phyloP scores from a whole-genome alignment of 2,888 invertebrate species.

The Eulithis testata region DNA sequence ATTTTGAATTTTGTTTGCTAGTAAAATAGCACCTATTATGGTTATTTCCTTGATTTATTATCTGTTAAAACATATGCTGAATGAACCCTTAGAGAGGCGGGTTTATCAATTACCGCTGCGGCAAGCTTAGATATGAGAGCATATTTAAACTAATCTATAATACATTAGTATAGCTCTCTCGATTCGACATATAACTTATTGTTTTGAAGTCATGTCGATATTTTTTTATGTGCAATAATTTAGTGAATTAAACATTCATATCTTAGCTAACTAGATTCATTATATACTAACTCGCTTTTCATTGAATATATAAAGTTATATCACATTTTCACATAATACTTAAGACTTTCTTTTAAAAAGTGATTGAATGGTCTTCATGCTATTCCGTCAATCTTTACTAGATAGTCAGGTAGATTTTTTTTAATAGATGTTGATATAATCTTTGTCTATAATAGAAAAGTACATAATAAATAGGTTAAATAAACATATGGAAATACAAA shows the following conservation, averaged over 20 bases:
- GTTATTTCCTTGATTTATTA: constrained; percentile 33
- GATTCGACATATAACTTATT: constrained; percentile 34
- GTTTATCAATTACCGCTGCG: constrained; percentile 8
- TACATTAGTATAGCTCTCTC: constrained; percentile 37
- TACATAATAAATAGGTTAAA: constrained; percentile 80
- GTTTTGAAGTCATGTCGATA: constrained; percentile 62
- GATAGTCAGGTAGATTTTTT: constrained; percentile 52
- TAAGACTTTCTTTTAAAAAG: constrained; percentile 47
- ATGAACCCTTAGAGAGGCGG: constrained; percentile 2
- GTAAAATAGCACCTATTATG: constrained; percentile 33
- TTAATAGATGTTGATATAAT: constrained; percentile 80
- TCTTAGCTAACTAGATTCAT: constrained; percentile 81
- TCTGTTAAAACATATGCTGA: constrained; percentile 20
- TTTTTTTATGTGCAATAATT: constrained; percentile 82
- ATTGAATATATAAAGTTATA: constrained; percentile 60
- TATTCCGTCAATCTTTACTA: constrained; percentile 37
- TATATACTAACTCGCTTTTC: constrained; percentile 70
- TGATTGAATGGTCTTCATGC: constrained; percentile 16
- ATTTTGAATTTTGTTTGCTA: constrained; percentile 33
- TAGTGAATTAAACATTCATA: constrained; percentile 70
- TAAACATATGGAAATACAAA: constrained; percentile 78
- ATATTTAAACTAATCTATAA: constrained; percentile 25
- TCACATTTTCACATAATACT: constrained; percentile 54
- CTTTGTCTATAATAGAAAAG: constrained; percentile 81
- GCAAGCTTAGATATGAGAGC: constrained; percentile 39